Percentiles rank a stretch among this genome's conserved stretches.
phyloP scores from a whole-genome alignment of 2,888 invertebrate genomes.

The Tachina fera region DNA sequence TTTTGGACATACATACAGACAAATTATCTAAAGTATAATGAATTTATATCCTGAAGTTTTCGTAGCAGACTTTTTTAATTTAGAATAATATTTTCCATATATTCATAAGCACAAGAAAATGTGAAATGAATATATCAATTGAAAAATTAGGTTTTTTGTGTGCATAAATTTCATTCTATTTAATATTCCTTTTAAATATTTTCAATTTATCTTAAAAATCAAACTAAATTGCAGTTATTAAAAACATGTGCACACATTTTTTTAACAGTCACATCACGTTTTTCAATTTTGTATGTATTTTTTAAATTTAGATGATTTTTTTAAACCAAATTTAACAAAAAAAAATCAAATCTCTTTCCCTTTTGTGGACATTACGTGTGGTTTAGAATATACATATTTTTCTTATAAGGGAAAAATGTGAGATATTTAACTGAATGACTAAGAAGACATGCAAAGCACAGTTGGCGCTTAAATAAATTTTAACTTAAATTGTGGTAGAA shows the following conservation, averaged over 20 bases:
- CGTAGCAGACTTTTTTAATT: no score
- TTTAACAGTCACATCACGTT: conserved; percentile 33
- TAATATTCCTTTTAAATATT: background rate
- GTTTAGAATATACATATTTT: background rate
- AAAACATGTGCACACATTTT: background rate
- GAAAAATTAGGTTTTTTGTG: no score
- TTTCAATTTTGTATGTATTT: conserved; percentile 28
- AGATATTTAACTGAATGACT: background rate
- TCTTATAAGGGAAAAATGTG: background rate
- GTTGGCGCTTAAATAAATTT: conserved; percentile 21
- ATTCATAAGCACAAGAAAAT: no score
- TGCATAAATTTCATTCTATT: no score
- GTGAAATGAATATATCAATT: no score
- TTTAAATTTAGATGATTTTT: background rate
- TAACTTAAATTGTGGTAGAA: conserved; percentile 11
- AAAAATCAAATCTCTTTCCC: background rate
- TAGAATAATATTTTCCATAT: no score
- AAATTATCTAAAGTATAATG: no score
- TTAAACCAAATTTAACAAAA: background rate
- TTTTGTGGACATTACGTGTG: conserved; percentile 15
- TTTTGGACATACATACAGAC: no score
- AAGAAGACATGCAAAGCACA: background rate
- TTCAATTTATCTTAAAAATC: no score
- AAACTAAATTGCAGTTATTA: background rate
- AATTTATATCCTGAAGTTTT: no score